phyloP scores from a whole-genome alignment of 2,113 vertebrate genomes.

The Tragelaphus imberbis region DNA sequence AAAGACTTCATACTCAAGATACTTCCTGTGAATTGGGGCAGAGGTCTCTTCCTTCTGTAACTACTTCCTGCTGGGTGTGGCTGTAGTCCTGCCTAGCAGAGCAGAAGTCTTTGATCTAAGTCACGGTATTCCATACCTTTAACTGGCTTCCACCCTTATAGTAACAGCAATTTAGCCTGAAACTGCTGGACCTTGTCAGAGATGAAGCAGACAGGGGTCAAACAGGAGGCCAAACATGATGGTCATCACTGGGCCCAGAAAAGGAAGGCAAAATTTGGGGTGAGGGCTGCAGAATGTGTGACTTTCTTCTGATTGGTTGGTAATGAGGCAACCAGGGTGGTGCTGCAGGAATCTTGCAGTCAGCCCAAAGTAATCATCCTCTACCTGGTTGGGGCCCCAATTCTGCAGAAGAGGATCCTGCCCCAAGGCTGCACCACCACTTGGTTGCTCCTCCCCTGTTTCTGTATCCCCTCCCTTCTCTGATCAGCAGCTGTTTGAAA shows the following conservation, averaged over 20 bases:
- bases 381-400: neutral
- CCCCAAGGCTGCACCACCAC: neutral
- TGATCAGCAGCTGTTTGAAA: neutral
- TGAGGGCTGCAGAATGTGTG: neutral
- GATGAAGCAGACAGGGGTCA: neutral
- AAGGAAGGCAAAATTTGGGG: neutral
- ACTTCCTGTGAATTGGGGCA: neutral
- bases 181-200: neutral
- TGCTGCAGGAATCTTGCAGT: neutral
- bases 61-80: neutral
- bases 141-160: neutral
- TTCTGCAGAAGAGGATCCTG: neutral
- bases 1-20: neutral
- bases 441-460: neutral
- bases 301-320: neutral
- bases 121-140: neutral
- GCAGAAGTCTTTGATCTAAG: neutral
- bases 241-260: neutral
- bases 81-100: neutral
- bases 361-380: neutral
- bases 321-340: neutral
- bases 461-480: neutral
- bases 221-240: neutral
- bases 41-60: neutral
- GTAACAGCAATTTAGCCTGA: neutral